Evolutionary conservation across 64 coral and sea anemone genomes (phyloP).

Genomic region (Pocillopora verrucosa): DNA sequence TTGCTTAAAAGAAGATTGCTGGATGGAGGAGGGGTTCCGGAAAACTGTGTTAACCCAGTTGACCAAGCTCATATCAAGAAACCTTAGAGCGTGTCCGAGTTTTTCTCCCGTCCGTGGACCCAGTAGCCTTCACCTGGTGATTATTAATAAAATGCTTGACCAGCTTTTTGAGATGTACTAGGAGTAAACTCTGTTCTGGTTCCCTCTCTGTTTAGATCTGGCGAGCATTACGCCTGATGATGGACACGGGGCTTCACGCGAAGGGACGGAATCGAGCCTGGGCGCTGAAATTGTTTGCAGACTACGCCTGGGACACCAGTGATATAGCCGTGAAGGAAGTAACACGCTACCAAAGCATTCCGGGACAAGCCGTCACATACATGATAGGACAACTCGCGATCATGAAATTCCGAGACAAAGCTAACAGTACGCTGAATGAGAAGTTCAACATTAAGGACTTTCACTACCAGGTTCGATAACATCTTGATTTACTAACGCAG

Average conservation of each 20-base stretch:
- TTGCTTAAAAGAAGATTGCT: too few species aligned
- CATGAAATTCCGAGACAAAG: constrained; percentile 14
- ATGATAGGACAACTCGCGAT: constrained; percentile 53
- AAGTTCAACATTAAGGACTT: constrained; percentile 52
- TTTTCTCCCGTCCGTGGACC: too few species aligned
- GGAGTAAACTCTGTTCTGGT: neutral
- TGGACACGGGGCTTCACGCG: constrained; percentile 61
- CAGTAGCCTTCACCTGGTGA: too few species aligned
- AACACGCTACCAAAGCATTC: constrained; percentile 59
- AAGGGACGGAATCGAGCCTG: constrained; percentile 22
- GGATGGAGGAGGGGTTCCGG: too few species aligned
- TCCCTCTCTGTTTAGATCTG: constrained; percentile 37
- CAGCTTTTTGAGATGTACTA: too few species aligned
- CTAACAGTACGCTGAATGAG: neutral
- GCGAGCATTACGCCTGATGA: constrained; percentile 51
- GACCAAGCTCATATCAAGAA: too few species aligned
- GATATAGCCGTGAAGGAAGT: constrained; percentile 60
- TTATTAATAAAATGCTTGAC: too few species aligned
- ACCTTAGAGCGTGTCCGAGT: too few species aligned
- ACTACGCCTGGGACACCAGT: constrained; percentile 61
- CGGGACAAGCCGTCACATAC: constrained; percentile 58
- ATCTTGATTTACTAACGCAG: too few species aligned
- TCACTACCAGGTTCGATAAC: constrained; percentile 47
- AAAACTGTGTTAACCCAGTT: too few species aligned
- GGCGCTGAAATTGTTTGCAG: constrained; percentile 40